These are phyloP conservation scores for Notodonta ziczac DNA, from an alignment of 2,888 invertebrate genomes.

Conservation along the genomic window DNA sequence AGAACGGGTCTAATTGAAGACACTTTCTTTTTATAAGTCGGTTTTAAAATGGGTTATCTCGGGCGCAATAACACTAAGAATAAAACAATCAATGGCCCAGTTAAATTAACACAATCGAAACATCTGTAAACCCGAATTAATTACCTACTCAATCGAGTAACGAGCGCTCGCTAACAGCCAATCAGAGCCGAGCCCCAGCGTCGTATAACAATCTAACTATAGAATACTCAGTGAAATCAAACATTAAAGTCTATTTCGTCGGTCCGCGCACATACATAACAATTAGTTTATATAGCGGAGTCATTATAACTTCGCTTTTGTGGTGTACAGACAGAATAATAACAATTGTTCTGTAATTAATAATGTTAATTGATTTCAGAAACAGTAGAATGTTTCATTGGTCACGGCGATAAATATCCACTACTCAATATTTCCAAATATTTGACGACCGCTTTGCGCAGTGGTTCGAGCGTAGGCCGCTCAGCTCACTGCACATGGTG, in stretches of 20 bases:
- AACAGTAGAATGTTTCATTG: no score
- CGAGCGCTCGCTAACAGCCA: slow-evolving; percentile 3
- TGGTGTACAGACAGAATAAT: slow-evolving; percentile 35
- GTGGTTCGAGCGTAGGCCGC: no score
- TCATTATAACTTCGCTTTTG: slow-evolving; percentile 66
- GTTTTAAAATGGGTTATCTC: no score
- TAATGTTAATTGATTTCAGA: not conserved
- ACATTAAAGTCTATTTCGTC: slow-evolving; percentile 63
- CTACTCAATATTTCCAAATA: no score
- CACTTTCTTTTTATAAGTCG: no score
- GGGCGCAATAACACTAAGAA: not conserved
- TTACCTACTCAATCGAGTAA: slow-evolving; percentile 14
- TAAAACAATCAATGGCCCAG: slow-evolving; percentile 6
- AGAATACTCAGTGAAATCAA: slow-evolving; percentile 57
- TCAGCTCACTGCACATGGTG: no score
- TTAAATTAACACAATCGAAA: slow-evolving; percentile 7
- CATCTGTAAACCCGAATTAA: slow-evolving; percentile 19
- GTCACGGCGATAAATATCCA: no score
- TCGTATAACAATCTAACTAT: slow-evolving; percentile 39
- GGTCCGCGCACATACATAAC: slow-evolving; percentile 40
- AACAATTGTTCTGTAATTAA: slow-evolving; percentile 7
- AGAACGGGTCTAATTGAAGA: no score
- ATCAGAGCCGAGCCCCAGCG: slow-evolving; percentile 23
- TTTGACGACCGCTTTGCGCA: no score
- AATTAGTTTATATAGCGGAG: slow-evolving; percentile 62